phyloP scores from a whole-genome alignment of 92 coral and sea anemone genomes.

The Virgularia gustaviana region DNA sequence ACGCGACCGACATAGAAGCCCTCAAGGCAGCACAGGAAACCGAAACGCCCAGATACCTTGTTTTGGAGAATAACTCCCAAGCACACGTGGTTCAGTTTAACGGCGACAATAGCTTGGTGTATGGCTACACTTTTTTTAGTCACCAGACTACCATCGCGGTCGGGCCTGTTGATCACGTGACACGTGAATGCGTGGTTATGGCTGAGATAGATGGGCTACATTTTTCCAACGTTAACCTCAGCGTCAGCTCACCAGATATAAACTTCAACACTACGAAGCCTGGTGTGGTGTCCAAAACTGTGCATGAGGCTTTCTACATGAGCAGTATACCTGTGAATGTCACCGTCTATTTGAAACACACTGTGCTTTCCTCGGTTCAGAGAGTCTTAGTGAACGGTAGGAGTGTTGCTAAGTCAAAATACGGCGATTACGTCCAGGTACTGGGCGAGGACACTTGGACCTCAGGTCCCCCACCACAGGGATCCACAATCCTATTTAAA shows the following conservation, averaged over 20 bases:
- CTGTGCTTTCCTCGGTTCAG: background rate
- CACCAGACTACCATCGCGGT: background rate
- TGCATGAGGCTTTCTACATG: conserved; percentile 39
- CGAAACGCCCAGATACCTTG: conserved; percentile 13
- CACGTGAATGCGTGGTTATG: conserved; percentile 35
- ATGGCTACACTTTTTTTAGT: conserved; percentile 39
- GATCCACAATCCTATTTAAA: conserved; percentile 7
- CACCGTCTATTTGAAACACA: background rate
- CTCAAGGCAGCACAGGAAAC: conserved; percentile 26
- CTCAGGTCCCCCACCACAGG: too few species aligned
- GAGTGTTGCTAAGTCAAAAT: background rate
- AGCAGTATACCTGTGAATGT: conserved; percentile 25
- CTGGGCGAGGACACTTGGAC: too few species aligned
- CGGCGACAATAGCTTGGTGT: background rate
- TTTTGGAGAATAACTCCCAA: conserved; percentile 33
- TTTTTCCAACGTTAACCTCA: conserved; percentile 23
- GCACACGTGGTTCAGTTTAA: conserved; percentile 42
- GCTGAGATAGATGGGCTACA: conserved; percentile 21
- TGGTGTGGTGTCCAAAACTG: background rate
- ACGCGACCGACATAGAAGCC: conserved; percentile 7
- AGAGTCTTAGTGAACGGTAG: conserved; percentile 19
- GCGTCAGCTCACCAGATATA: conserved; percentile 45
- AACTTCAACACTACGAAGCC: conserved; percentile 17
- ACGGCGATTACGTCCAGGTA: background rate
- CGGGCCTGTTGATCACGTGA: conserved; percentile 38